These are phyloP conservation scores for Stenichneumon culpator DNA, from an alignment of 2,888 invertebrate genomes.

Conservation along the genomic window DNA sequence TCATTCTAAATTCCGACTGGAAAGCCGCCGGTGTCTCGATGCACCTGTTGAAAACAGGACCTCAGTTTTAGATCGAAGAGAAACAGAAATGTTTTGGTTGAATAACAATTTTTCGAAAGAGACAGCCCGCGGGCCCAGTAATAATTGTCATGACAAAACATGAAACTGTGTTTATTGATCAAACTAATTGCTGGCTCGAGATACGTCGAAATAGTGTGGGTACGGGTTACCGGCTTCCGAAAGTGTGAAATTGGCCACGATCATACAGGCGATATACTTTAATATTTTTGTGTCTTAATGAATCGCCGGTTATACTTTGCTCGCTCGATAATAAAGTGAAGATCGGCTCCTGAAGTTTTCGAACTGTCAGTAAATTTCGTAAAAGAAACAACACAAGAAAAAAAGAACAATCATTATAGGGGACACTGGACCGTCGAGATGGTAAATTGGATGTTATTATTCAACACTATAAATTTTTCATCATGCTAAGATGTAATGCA, in stretches of 20 bases:
- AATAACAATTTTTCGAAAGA: not conserved
- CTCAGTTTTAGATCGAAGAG: not conserved
- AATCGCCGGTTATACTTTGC: not conserved
- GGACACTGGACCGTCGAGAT: conserved; percentile 5
- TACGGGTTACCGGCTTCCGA: not conserved
- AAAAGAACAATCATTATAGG: not conserved
- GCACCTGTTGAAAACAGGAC: not conserved
- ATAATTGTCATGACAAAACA: conserved; percentile 60
- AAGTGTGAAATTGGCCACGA: not conserved
- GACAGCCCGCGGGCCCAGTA: conserved; percentile 1
- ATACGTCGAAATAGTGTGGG: conserved; percentile 20
- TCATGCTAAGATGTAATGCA: not conserved
- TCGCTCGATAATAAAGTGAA: conserved; percentile 20
- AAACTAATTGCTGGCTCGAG: conserved; percentile 58
- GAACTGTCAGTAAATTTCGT: not conserved
- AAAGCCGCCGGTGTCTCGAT: no score
- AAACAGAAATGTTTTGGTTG: conserved; percentile 5
- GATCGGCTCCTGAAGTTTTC: not conserved
- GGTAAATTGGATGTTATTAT: conserved; percentile 8
- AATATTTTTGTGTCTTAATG: conserved; percentile 23
- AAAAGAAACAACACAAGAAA: conserved; percentile 2
- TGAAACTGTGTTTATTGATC: conserved; percentile 60
- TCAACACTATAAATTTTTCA: not conserved
- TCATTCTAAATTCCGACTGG: no score
- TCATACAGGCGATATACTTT: not conserved